Conservation (phyloP, 2,888 invertebrate genomes). For the Epinotia nisella region DNA sequence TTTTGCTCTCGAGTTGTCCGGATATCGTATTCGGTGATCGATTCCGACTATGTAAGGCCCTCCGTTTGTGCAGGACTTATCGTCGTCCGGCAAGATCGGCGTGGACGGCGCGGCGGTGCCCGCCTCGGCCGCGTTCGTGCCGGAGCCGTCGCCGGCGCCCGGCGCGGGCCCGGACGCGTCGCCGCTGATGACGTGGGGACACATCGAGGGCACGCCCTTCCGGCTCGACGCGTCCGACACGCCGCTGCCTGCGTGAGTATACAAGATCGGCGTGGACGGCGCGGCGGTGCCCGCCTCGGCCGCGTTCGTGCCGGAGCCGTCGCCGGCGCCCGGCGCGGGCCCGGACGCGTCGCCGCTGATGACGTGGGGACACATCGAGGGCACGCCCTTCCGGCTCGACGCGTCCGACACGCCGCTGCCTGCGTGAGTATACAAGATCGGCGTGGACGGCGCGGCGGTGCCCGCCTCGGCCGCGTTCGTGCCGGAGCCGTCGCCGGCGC, state of each 20-base stretch:
- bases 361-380: conserved; percentile 99
- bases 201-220: conserved; percentile 97
- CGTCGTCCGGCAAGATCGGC: conserved; percentile 93
- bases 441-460: conserved; percentile 94
- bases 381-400: conserved; percentile 95
- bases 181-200: conserved; percentile 99
- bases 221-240: conserved; percentile 96
- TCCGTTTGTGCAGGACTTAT: conserved; percentile 66
- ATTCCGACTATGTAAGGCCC: too few relatives aligned
- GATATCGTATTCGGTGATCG: too few relatives aligned
- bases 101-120: conserved; percentile 93
- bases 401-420: conserved; percentile 94
- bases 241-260: conserved; percentile 87
- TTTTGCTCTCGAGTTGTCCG: too few relatives aligned
- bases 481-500: conserved; percentile 94
- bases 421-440: conserved; percentile 88
- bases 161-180: conserved; percentile 26
- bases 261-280: conserved; percentile 95
- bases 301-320: conserved; percentile 93
- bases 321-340: conserved; percentile 85
- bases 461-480: conserved; percentile 85
- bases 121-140: conserved; percentile 85
- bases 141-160: conserved; percentile 93
- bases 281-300: conserved; percentile 85
- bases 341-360: conserved; percentile 88